Percentiles rank a stretch among this genome's conserved stretches.
These are phyloP conservation scores for Apeltes quadracus DNA, from an alignment of 2,113 vertebrate species.

Conservation along the genomic window DNA sequence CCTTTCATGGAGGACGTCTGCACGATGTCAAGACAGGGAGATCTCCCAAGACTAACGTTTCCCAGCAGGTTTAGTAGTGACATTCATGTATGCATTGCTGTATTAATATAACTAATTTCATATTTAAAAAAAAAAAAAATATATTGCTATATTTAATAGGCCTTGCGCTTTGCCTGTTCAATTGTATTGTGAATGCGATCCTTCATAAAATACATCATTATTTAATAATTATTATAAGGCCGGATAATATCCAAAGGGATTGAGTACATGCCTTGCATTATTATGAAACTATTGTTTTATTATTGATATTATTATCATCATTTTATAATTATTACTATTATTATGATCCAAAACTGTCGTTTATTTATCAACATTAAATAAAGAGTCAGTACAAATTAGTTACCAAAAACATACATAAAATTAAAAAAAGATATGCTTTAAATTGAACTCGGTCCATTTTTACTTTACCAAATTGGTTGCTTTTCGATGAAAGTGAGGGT, in stretches of 20 bases:
- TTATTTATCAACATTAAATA: background rate
- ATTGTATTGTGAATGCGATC: slow-evolving; percentile 38
- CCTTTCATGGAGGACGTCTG: slow-evolving; percentile 66
- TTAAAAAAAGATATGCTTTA: background rate
- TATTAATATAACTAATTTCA: background rate
- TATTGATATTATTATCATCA: slow-evolving; percentile 16
- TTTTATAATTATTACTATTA: slow-evolving; percentile 13
- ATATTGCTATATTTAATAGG: slow-evolving; percentile 14
- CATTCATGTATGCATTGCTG: slow-evolving; percentile 7
- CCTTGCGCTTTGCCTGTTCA: slow-evolving; percentile 22
- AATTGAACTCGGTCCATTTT: background rate
- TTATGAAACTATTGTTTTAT: background rate
- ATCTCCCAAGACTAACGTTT: slow-evolving; percentile 25
- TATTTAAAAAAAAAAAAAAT: background rate
- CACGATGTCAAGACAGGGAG: slow-evolving; percentile 41
- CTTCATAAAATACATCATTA: slow-evolving; percentile 37
- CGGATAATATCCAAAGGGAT: slow-evolving; percentile 26
- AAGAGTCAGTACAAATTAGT: background rate
- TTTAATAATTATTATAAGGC: slow-evolving; percentile 24
- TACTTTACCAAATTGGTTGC: background rate
- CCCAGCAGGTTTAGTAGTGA: slow-evolving; percentile 8
- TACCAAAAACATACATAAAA: background rate
- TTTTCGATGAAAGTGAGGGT: background rate
- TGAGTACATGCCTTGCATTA: slow-evolving; percentile 2
- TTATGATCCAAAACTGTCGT: background rate